These are phyloP conservation scores for Trematomus loennbergii DNA, from an alignment of 2,113 vertebrate species.

Conservation along the genomic window DNA sequence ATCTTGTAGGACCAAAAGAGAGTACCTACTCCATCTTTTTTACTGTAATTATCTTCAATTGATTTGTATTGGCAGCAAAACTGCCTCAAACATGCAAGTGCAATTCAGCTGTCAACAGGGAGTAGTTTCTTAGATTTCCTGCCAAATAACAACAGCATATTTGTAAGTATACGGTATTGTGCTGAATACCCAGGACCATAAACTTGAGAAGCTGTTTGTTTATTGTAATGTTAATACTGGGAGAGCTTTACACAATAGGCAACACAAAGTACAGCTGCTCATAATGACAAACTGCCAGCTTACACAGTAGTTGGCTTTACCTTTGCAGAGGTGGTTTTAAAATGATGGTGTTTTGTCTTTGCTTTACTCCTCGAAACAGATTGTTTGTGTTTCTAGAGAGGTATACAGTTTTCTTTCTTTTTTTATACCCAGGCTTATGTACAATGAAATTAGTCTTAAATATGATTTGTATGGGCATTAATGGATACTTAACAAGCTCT, in stretches of 20 bases:
- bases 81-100: neutral
- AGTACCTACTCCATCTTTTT: neutral
- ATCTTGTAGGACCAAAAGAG: neutral
- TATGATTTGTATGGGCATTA: slow-evolving; percentile 4
- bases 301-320: neutral
- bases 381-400: neutral
- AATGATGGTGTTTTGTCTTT: slow-evolving; percentile 2
- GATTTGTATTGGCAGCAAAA: neutral
- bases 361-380: slow-evolving; percentile 20
- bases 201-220: slow-evolving; percentile 2
- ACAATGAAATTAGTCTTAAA: slow-evolving; percentile 16
- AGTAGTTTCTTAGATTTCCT: too few species aligned
- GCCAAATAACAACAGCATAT: neutral
- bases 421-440: slow-evolving; percentile 12
- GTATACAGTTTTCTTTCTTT: neutral
- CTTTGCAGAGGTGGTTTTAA: neutral
- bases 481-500: neutral
- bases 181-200: neutral
- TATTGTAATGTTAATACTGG: slow-evolving; percentile 26
- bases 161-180: neutral
- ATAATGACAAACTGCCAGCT: slow-evolving; percentile 10
- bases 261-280: neutral
- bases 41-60: neutral
- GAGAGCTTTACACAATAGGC: neutral
- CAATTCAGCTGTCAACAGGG: neutral